These are phyloP conservation scores for Galaxea fascicularis DNA, from an alignment of 92 coral and sea anemone species.

Conservation along the genomic window DNA sequence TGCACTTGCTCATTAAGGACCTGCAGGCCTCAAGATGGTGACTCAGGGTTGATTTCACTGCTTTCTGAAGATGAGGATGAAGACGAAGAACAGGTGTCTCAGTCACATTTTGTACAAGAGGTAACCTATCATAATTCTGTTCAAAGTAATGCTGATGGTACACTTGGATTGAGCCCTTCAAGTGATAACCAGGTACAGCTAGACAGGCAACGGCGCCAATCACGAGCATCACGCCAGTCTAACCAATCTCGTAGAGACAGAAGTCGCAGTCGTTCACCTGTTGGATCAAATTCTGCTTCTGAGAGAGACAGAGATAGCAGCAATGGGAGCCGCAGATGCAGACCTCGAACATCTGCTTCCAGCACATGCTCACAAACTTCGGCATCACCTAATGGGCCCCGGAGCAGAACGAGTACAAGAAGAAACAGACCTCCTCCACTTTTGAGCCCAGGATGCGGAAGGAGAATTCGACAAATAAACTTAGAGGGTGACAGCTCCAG, in stretches of 20 bases:
- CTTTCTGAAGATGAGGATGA: conserved; percentile 33
- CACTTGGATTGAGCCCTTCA: neutral
- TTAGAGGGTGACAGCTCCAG: neutral
- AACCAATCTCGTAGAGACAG: neutral
- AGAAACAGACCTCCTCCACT: neutral
- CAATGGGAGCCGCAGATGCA: neutral
- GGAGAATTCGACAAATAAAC: neutral
- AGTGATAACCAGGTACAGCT: neutral
- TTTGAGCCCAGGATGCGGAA: neutral
- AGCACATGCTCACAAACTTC: neutral
- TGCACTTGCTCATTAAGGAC: neutral
- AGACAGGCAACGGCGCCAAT: conserved; percentile 3
- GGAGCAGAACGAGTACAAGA: neutral
- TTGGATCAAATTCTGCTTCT: neutral
- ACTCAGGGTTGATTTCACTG: conserved; percentile 24
- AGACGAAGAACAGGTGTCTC: neutral
- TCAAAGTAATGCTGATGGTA: neutral
- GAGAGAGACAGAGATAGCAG: conserved; percentile 14
- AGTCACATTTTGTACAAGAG: neutral
- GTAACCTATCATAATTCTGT: neutral
- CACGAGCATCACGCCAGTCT: neutral
- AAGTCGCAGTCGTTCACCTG: conserved; percentile 27
- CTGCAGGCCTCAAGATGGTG: neutral
- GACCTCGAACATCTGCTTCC: neutral
- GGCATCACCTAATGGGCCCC: neutral